Percentiles rank a stretch among this genome's conserved stretches.
Evolutionary conservation across 2,888 invertebrate species (phyloP).

Genomic region (Imbricaverruca yamaguchii): DNA sequence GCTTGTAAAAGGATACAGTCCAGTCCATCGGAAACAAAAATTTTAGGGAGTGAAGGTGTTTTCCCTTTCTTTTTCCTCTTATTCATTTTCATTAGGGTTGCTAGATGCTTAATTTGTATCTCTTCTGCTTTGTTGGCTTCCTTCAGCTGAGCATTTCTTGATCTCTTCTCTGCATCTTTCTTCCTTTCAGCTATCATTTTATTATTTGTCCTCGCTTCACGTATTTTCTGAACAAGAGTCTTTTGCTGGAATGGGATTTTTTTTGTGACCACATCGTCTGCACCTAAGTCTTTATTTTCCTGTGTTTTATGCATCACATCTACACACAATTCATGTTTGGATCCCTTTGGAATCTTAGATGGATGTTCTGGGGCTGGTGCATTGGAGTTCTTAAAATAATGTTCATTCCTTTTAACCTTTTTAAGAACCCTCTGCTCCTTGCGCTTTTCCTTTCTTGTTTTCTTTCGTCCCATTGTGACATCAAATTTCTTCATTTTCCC

Average conservation of each 20-base stretch:
- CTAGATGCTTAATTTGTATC: constrained; percentile 25
- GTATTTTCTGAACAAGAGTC: background rate
- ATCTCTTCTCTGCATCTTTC: background rate
- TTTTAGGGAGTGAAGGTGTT: constrained; percentile 23
- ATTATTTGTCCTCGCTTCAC: background rate
- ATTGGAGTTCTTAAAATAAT: background rate
- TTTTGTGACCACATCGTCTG: background rate
- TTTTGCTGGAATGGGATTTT: background rate
- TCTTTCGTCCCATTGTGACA: background rate
- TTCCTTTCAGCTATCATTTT: background rate
- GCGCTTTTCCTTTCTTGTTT: background rate
- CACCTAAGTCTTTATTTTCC: background rate
- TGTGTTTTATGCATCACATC: background rate
- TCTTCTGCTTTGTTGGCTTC: constrained; percentile 30
- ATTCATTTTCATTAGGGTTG: constrained; percentile 27
- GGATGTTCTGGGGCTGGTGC: background rate
- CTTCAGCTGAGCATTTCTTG: constrained; percentile 25
- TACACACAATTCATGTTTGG: background rate
- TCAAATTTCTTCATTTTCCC: background rate
- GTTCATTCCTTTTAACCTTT: background rate
- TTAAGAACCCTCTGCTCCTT: background rate
- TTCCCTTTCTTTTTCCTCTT: constrained; percentile 32
- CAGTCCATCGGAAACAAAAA: background rate
- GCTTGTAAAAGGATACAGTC: constrained; percentile 1
- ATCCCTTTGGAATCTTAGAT: background rate